Percentiles rank a stretch among this genome's conserved stretches.
Evolutionary conservation across 1,140 invertebrate species (phyloP).

Genomic region (Zaprionus vittiger): DNA sequence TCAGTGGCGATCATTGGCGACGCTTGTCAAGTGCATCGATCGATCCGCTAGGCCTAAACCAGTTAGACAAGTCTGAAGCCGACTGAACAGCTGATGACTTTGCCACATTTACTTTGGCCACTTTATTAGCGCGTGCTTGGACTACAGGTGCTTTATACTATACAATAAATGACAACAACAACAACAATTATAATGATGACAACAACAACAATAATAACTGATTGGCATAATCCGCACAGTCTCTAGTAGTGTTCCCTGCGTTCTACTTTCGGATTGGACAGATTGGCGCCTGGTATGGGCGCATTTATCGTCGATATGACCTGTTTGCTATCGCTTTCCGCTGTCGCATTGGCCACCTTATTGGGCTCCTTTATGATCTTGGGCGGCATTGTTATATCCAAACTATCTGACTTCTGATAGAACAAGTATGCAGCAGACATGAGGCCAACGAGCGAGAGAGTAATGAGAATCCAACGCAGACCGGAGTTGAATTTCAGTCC

Average conservation of each 20-base stretch:
- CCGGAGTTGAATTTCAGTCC: conserved; percentile 76
- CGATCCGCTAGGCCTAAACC: conserved; percentile 36
- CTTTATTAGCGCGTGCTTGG: conserved; percentile 59
- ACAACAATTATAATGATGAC: background rate
- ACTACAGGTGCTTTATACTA: conserved; percentile 65
- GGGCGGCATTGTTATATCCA: conserved; percentile 75
- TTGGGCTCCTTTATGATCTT: conserved; percentile 68
- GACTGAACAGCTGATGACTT: conserved; percentile 45
- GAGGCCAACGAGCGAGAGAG: conserved; percentile 68
- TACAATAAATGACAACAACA: conserved; percentile 24
- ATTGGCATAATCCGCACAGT: background rate
- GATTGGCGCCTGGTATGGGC: conserved; percentile 42
- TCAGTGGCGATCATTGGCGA: conserved; percentile 43
- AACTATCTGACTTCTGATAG: conserved; percentile 71
- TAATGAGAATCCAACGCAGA: conserved; percentile 73
- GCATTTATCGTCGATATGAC: background rate
- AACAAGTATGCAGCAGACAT: conserved; percentile 74
- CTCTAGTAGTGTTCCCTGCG: conserved; percentile 54
- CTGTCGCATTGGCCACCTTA: conserved; percentile 50
- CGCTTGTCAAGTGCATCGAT: conserved; percentile 48
- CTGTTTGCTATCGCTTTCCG: background rate
- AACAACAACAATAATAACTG: conserved; percentile 6
- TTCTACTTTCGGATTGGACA: conserved; percentile 43
- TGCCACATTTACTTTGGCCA: conserved; percentile 34
- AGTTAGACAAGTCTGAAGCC: conserved; percentile 29